These are phyloP conservation scores for Pangasius sanitwongsei DNA, from an alignment of 2,797 vertebrate species.

Conservation along the genomic window DNA sequence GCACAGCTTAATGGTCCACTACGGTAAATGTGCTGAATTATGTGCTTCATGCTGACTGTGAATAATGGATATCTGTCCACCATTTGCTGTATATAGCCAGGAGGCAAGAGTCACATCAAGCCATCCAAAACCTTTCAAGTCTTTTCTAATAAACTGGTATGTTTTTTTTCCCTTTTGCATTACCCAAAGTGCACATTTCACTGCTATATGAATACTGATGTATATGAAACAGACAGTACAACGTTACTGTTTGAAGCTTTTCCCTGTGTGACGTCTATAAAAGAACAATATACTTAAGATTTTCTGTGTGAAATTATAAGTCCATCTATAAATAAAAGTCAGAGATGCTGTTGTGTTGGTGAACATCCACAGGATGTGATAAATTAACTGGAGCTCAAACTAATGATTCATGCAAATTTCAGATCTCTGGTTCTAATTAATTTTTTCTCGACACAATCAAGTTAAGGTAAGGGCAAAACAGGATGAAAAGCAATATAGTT, in stretches of 20 bases:
- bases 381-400: conserved; percentile 42
- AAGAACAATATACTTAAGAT: background rate
- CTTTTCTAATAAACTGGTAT: conserved; percentile 1
- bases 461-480: conserved; percentile 51
- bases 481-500: conserved; percentile 56
- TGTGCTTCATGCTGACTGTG: conserved; percentile 31
- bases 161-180: conserved; percentile 13
- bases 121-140: background rate
- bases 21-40: conserved; percentile 38
- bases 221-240: background rate
- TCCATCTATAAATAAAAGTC: conserved; percentile 23
- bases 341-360: conserved; percentile 25
- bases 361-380: conserved; percentile 14
- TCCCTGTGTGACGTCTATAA: conserved; percentile 13
- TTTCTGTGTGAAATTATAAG: background rate
- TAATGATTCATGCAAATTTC: conserved; percentile 46
- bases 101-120: conserved; percentile 36
- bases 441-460: conserved; percentile 35
- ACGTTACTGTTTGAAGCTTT: background rate
- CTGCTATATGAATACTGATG: conserved; percentile 18
- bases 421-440: conserved; percentile 35
- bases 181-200: conserved; percentile 18
- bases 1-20: conserved; percentile 13
- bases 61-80: conserved; percentile 30
- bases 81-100: conserved; percentile 31